phyloP scores from a whole-genome alignment of 2,113 vertebrate species.

The Oryzias melastigma region DNA sequence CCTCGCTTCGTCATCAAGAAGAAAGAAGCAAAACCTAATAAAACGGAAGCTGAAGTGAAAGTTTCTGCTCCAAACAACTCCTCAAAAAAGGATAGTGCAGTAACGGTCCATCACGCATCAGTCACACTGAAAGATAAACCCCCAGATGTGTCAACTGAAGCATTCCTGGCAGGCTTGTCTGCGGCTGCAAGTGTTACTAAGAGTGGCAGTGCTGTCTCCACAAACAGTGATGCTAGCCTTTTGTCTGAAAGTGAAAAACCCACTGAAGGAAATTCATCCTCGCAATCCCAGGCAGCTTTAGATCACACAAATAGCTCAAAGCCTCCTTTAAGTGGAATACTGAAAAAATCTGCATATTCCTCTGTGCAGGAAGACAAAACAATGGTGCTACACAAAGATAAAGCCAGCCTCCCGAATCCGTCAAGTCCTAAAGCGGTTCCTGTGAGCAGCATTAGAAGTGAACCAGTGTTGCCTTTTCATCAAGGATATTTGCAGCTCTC shows the following conservation, averaged over 20 bases:
- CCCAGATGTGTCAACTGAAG: conserved; percentile 92
- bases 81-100: conserved; percentile 48
- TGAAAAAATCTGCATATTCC: conserved; percentile 77
- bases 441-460: conserved; percentile 38
- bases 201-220: conserved; percentile 50
- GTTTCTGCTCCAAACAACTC: conserved; percentile 40
- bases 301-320: conserved; percentile 80
- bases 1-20: conserved; percentile 75
- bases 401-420: conserved; percentile 25
- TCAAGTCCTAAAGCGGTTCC: conserved; percentile 46
- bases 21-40: conserved; percentile 74
- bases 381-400: conserved; percentile 47
- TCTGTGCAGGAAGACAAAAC: conserved; percentile 71
- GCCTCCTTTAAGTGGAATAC: conserved; percentile 83
- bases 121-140: conserved; percentile 92
- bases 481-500: conserved; percentile 65
- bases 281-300: conserved; percentile 72
- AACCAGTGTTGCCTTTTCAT: conserved; percentile 39
- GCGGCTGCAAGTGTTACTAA: conserved; percentile 75
- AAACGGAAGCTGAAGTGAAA: conserved; percentile 52
- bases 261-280: conserved; percentile 60
- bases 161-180: conserved; percentile 85
- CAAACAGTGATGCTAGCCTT: conserved; percentile 22
- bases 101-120: conserved; percentile 23
- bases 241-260: conserved; percentile 42